These are phyloP conservation scores for Hypothenemus hampei DNA, from an alignment of 1,140 invertebrate species.

Conservation along the genomic window DNA sequence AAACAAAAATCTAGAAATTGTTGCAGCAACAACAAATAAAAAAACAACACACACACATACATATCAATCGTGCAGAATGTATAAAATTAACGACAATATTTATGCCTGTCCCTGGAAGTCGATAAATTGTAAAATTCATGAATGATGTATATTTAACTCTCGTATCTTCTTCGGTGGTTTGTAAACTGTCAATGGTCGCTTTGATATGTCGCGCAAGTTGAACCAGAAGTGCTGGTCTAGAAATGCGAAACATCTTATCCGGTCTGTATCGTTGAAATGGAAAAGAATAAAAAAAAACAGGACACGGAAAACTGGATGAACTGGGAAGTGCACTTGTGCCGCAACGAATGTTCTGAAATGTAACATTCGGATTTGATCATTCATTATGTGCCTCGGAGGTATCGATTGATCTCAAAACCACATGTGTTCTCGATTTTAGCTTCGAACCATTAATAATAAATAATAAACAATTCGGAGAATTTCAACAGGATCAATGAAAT, in stretches of 20 bases:
- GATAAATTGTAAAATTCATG: slow-evolving; percentile 21
- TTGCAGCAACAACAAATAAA: too few species aligned
- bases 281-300: too few species aligned
- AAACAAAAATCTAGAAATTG: too few species aligned
- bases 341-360: neutral
- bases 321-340: slow-evolving; percentile 8
- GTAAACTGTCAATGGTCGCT: slow-evolving; percentile 19
- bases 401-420: neutral
- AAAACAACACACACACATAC: too few species aligned
- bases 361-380: neutral
- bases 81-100: too few species aligned
- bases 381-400: neutral
- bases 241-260: slow-evolving; percentile 19
- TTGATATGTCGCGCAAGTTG: slow-evolving; percentile 19
- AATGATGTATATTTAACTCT: slow-evolving; percentile 17
- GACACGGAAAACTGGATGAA: slow-evolving; percentile 12
- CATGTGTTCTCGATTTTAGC: neutral
- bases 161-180: slow-evolving; percentile 18
- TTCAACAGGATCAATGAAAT: neutral
- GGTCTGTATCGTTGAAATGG: slow-evolving; percentile 1
- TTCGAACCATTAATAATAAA: neutral
- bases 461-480: neutral
- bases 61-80: too few species aligned
- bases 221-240: slow-evolving; percentile 12
- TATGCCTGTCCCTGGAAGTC: slow-evolving; percentile 1